Evolutionary conservation across 1,140 invertebrate genomes (phyloP).

Genomic region (Drosophila equinoxialis): DNA sequence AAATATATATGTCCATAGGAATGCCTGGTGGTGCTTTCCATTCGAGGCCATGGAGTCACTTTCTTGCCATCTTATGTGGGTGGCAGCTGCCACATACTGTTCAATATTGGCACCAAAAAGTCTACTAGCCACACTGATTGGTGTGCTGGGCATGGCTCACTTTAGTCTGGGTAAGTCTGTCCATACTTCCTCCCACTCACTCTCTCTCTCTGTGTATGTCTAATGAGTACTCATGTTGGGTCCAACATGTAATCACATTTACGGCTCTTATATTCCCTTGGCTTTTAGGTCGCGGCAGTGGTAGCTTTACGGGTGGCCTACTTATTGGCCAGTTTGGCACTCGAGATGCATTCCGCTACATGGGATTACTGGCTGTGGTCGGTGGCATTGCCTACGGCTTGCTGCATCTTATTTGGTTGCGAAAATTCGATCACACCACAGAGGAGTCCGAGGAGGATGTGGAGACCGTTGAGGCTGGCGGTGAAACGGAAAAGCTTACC

Average conservation of each 20-base stretch:
- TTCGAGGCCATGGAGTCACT: slow-evolving; percentile 93
- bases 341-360: slow-evolving; percentile 89
- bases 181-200: not conserved
- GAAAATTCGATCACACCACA: slow-evolving; percentile 85
- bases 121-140: slow-evolving; percentile 91
- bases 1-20: slow-evolving; percentile 83
- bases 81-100: slow-evolving; percentile 93
- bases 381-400: slow-evolving; percentile 88
- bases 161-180: slow-evolving; percentile 88
- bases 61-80: slow-evolving; percentile 94
- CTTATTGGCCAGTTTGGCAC: slow-evolving; percentile 89
- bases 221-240: slow-evolving; percentile 37
- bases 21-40: slow-evolving; percentile 93
- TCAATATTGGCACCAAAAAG: slow-evolving; percentile 91
- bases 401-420: slow-evolving; percentile 89
- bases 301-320: slow-evolving; percentile 91
- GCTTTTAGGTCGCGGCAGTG: slow-evolving; percentile 86
- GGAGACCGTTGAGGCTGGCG: slow-evolving; percentile 84
- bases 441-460: slow-evolving; percentile 83
- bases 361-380: slow-evolving; percentile 88
- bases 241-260: slow-evolving; percentile 45
- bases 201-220: not conserved
- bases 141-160: slow-evolving; percentile 91
- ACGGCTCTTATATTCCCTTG: slow-evolving; percentile 8
- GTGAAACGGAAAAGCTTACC: slow-evolving; percentile 85